Evolutionary conservation across 2,888 invertebrate genomes (phyloP), one percentile per base, ranked within the genome.

Genomic region (Mythimna lalbum): DNA sequence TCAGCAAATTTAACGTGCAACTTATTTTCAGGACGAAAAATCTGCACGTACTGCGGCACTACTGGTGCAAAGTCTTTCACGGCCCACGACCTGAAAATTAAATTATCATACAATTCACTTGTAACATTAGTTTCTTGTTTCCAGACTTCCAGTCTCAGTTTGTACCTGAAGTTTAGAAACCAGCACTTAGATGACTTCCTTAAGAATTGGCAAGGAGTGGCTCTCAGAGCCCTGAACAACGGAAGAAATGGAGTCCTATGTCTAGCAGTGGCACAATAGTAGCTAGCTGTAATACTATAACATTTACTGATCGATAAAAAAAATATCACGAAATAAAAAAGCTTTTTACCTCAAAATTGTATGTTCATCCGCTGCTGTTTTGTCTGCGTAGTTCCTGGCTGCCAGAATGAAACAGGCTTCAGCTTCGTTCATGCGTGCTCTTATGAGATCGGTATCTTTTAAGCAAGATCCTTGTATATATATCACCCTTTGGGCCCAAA

Each of bases 1-100:
- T 99, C 99, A 53, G 99, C 99, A 94, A 99, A 99, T 95, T 99
- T 99, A 60, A 99, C 99, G 95, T 99, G 99, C 86, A 99, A 97
- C 92, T 99, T 99, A 94, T 99, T 99, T 95, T 99, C 99, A 66
- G 99, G 99, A 89, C 99, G 97, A 96, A 99, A 99, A 89, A 99
- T 99, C 96, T 99, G 99, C 82, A 99, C 99, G 94, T 99, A 99
- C 94, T 99, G 99, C 33, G 99, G 98, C 79, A 99, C 99, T 89
- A 97, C 97, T 31, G 99, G 99, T 0, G 99, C 99, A 93, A 99
- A 99, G 94, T 99, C 99, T 94, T 99, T 99, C 65, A 99, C 99
- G 57, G 99, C 99, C 99, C 99, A 99, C 14, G 99, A 99, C 84
- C 99, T 97, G 87, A 21, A 69, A 73, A 49, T 67, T 50, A 43